Evolutionary conservation across 2,113 vertebrate genomes (phyloP), one percentile per base, ranked within the genome.

Genomic region (Sula dactylatra): DNA sequence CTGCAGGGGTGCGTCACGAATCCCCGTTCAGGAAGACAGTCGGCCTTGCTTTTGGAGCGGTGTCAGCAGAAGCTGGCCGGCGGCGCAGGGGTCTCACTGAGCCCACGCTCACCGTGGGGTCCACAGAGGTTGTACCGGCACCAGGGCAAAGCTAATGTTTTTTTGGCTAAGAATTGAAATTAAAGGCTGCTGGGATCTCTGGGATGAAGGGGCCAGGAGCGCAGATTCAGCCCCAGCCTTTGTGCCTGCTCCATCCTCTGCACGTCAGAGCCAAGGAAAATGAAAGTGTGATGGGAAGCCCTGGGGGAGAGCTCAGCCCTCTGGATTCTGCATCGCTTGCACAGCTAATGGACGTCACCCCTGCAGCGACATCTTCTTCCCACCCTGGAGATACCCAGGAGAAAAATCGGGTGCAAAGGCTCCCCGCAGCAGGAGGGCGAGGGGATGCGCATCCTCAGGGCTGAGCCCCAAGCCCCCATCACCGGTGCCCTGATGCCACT

Each of bases 1-100:
- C 55, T 13, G 42, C 47, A 9, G 31, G 15, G 2, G 1, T 0
- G 13, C n/a, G 6, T 9, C 22, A 2, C 15, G 2, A 16, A 42
- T 42, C 64, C 36, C 45, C 3, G 0, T 7, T 18, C 25, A 20
- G 16, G 29, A 12, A 31, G 62, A 36, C 2, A 15, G 7, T 3
- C 83, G 13, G 42, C 62, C 36, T 5, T 2, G 3, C n/a, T 2
- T 42, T 19, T 5, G 19, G 62, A 42, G 61, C 5, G 5, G 21
- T 2, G 40, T 19, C 12, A 15, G 69, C 38, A 16, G 69, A 18
- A 54, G 27, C 16, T 6, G 3, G 16, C 16, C 7, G 5, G 20
- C 6, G 15, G 47, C 4, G 1, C 13, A 7, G 61, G 36, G 47
- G 7, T 34, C 29, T 49, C 44, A 3, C 36, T 29, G 50, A 2